These are phyloP conservation scores for Drosophila truncata DNA, from an alignment of 1,140 invertebrate genomes.

Conservation along the genomic window DNA sequence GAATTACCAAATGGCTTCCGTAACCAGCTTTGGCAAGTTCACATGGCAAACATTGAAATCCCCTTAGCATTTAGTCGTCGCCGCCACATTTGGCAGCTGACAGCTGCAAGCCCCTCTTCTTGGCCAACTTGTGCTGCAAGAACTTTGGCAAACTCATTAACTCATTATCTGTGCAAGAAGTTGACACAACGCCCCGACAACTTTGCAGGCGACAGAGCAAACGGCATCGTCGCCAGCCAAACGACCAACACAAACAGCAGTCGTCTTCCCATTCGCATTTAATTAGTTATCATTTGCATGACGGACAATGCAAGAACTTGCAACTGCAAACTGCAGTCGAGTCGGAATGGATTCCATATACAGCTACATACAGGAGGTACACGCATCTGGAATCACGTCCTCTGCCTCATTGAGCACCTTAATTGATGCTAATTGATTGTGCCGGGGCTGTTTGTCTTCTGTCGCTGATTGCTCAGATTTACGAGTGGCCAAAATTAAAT, in stretches of 20 bases:
- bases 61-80: slow-evolving; percentile 9
- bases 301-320: slow-evolving; percentile 23
- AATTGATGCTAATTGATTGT: slow-evolving; percentile 79
- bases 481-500: slow-evolving; percentile 77
- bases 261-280: slow-evolving; percentile 50
- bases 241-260: slow-evolving; percentile 22
- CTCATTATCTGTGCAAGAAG: slow-evolving; percentile 74
- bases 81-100: slow-evolving; percentile 8
- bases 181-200: slow-evolving; percentile 64
- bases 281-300: slow-evolving; percentile 61
- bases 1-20: slow-evolving; percentile 2
- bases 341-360: neutral
- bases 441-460: slow-evolving; percentile 39
- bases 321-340: slow-evolving; percentile 23
- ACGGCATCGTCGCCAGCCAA: slow-evolving; percentile 38
- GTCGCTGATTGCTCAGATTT: slow-evolving; percentile 66
- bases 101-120: slow-evolving; percentile 15
- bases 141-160: slow-evolving; percentile 74
- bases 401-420: slow-evolving; percentile 58
- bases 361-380: neutral
- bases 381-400: slow-evolving; percentile 22
- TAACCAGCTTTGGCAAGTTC: slow-evolving; percentile 34
- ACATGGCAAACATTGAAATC: slow-evolving; percentile 25
- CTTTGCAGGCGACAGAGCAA: slow-evolving; percentile 58
- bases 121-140: slow-evolving; percentile 35